Evolutionary conservation across 2,888 invertebrate species (phyloP).

Genomic region (Meloe dianella): DNA sequence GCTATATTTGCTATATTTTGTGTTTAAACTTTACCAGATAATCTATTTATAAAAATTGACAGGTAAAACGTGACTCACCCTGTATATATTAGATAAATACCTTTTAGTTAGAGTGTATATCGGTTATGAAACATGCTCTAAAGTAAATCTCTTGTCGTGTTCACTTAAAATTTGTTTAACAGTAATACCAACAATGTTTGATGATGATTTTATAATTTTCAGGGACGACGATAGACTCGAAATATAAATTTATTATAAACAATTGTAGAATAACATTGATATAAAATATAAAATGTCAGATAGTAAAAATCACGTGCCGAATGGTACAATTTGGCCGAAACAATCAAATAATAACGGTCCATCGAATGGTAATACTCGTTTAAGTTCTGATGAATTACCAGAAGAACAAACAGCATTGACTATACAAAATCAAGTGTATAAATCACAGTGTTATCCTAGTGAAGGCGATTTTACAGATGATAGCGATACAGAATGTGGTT

Average conservation of each 20-base stretch:
- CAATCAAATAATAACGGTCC: slow-evolving; percentile 55
- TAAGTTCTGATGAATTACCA: slow-evolving; percentile 45
- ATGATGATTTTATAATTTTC: slow-evolving; percentile 18
- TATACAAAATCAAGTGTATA: slow-evolving; percentile 45
- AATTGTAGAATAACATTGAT: slow-evolving; percentile 24
- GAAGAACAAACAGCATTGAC: slow-evolving; percentile 55
- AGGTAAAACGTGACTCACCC: too few species aligned
- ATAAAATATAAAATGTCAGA: slow-evolving; percentile 36
- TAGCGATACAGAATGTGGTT: slow-evolving; percentile 73
- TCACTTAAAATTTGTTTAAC: too few species aligned
- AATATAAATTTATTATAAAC: slow-evolving; percentile 22
- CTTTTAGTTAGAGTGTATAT: too few species aligned
- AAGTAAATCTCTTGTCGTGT: not conserved
- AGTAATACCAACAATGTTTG: not conserved
- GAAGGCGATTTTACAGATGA: slow-evolving; percentile 55
- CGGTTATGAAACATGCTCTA: not conserved
- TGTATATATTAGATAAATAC: too few species aligned
- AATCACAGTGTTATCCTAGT: slow-evolving; percentile 46
- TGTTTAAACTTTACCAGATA: too few species aligned
- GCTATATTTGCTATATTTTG: too few species aligned
- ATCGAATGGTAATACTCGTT: slow-evolving; percentile 48
- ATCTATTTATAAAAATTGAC: too few species aligned
- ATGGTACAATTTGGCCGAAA: slow-evolving; percentile 35
- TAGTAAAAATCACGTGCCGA: slow-evolving; percentile 39
- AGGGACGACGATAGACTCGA: slow-evolving; percentile 31